These are phyloP conservation scores for Sciurus carolinensis DNA, from an alignment of 2,797 vertebrate species.

Conservation along the genomic window DNA sequence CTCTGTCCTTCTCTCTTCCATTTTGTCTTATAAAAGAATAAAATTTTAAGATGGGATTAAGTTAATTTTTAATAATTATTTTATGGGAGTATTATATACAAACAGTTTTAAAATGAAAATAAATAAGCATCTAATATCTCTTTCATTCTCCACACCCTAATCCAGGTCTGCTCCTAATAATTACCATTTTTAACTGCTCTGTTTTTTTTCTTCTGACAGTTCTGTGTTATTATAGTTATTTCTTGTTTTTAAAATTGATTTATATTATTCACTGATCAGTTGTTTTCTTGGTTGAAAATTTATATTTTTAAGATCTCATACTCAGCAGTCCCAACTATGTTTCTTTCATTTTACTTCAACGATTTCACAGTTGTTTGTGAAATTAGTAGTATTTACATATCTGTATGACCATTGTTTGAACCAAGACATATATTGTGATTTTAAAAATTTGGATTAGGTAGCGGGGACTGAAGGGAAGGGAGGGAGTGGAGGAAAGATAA, in stretches of 20 bases:
- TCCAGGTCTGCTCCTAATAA: background rate
- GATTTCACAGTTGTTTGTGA: background rate
- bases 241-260: background rate
- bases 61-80: background rate
- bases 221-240: background rate
- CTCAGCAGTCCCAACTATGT: background rate
- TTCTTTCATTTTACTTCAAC: background rate
- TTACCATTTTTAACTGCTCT: background rate
- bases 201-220: background rate
- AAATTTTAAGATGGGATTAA: background rate
- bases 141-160: background rate
- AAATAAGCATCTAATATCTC: background rate
- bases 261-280: background rate
- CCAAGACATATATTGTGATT: background rate
- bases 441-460: background rate
- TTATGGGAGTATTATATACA: background rate
- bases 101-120: constrained; percentile 5
- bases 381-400: background rate
- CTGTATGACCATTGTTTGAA: background rate
- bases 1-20: background rate
- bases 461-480: too few relatives aligned
- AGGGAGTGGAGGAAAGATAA: too few relatives aligned
- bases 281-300: background rate
- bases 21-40: constrained; percentile 2
- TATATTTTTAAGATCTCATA: background rate